phyloP scores from a whole-genome alignment of 2,888 invertebrate genomes.

The Philopedon plagiatum region DNA sequence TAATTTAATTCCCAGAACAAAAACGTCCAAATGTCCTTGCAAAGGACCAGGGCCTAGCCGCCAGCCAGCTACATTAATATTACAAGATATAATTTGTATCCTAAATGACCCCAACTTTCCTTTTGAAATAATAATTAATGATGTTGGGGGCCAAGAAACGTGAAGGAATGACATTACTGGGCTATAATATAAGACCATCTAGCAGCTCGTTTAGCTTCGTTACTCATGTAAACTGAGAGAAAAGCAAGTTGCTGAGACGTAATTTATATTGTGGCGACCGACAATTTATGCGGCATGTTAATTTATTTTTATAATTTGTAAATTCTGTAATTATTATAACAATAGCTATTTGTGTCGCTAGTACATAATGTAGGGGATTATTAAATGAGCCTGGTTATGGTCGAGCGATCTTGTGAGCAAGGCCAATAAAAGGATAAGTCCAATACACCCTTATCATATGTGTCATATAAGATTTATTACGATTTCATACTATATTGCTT shows the following conservation, averaged over 20 bases:
- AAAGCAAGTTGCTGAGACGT: slow-evolving; percentile 11
- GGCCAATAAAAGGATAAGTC: too few species aligned
- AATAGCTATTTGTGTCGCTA: too few species aligned
- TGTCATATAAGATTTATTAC: too few species aligned
- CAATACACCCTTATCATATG: too few species aligned
- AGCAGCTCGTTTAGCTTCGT: slow-evolving; percentile 46
- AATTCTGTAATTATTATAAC: too few species aligned
- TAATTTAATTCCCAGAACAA: slow-evolving; percentile 21
- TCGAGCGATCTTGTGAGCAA: too few species aligned
- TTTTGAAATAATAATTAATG: slow-evolving; percentile 50
- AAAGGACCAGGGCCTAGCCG: slow-evolving; percentile 18
- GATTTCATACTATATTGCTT: too few species aligned
- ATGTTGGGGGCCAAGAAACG: slow-evolving; percentile 40
- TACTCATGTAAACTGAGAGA: slow-evolving; percentile 39
- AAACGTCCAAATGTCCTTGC: slow-evolving; percentile 15
- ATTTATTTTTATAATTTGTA: not conserved
- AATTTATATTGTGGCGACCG: slow-evolving; percentile 3
- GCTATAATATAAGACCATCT: slow-evolving; percentile 45
- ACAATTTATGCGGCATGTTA: slow-evolving; percentile 1
- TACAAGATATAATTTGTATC: slow-evolving; percentile 48
- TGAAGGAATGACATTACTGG: slow-evolving; percentile 45
- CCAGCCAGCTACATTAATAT: slow-evolving; percentile 38
- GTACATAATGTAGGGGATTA: too few species aligned
- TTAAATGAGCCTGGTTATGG: too few species aligned
- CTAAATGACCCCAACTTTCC: slow-evolving; percentile 47